Evolutionary conservation across 2,113 vertebrate genomes (phyloP).

Genomic region (Brachyhypopomus occidentalis): DNA sequence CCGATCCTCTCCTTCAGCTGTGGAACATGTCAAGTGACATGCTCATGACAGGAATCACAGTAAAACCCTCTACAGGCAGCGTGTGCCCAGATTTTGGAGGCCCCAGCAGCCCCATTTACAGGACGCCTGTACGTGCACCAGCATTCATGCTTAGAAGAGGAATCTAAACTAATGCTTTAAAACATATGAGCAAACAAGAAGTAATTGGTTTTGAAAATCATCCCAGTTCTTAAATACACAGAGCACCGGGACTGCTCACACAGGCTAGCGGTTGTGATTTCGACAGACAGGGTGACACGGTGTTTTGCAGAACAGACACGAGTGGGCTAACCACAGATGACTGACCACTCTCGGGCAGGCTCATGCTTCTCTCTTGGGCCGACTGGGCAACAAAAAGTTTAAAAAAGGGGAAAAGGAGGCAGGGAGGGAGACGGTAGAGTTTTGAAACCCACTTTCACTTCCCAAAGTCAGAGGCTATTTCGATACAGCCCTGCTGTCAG

Average conservation of each 20-base stretch:
- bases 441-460: constrained; percentile 79
- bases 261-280: constrained; percentile 61
- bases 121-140: neutral
- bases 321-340: constrained; percentile 59
- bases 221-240: neutral
- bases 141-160: neutral
- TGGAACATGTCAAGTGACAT: too few species aligned
- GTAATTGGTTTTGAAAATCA: constrained; percentile 1
- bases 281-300: constrained; percentile 59
- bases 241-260: neutral
- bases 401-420: constrained; percentile 52
- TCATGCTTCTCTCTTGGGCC: constrained; percentile 44
- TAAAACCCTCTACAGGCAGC: too few species aligned
- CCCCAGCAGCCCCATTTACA: neutral
- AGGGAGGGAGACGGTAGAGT: constrained; percentile 56
- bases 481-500: constrained; percentile 50
- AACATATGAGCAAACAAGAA: neutral
- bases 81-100: too few species aligned
- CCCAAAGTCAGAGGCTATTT: constrained; percentile 70
- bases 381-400: neutral
- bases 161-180: neutral
- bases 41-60: too few species aligned
- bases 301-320: constrained; percentile 62
- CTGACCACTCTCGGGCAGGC: constrained; percentile 51
- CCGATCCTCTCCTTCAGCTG: too few species aligned